These are phyloP conservation scores for Stercorarius parasiticus DNA, from an alignment of 2,113 vertebrate genomes.

Conservation along the genomic window DNA sequence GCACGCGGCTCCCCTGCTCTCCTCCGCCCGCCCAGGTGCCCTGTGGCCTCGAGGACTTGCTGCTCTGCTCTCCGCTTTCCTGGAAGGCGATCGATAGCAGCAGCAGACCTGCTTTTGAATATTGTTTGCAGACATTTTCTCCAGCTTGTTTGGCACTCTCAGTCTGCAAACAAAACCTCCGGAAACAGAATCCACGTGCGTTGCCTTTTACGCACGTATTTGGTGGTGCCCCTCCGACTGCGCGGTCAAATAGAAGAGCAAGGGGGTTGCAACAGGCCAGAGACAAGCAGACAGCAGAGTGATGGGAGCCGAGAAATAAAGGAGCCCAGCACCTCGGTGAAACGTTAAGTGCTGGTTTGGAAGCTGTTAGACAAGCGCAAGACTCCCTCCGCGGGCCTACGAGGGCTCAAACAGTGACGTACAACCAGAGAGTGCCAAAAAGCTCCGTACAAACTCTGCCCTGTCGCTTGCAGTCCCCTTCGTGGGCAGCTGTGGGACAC, in stretches of 20 bases:
- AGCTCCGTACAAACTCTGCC: background rate
- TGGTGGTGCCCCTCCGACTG: background rate
- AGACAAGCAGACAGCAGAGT: too few relatives aligned
- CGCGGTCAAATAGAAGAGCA: rapidly evolving
- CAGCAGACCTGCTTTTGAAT: background rate
- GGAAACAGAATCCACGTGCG: background rate
- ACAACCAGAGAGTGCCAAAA: rapidly evolving
- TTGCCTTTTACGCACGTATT: background rate
- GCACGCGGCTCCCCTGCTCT: background rate
- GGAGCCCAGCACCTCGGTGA: background rate
- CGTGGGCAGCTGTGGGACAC: background rate
- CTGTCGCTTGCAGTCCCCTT: background rate
- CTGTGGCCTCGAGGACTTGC: background rate
- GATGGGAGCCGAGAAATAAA: background rate
- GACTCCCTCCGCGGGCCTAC: background rate
- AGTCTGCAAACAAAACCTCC: background rate
- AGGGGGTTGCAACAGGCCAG: background rate
- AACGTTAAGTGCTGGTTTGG: background rate
- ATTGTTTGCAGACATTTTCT: background rate
- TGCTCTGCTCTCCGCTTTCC: background rate
- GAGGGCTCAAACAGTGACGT: background rate
- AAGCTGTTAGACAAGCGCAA: background rate
- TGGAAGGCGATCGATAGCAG: background rate
- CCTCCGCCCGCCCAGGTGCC: background rate
- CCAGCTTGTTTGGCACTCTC: background rate